These are phyloP conservation scores for Axis porcinus DNA, from an alignment of 2,113 vertebrate species.

Conservation along the genomic window DNA sequence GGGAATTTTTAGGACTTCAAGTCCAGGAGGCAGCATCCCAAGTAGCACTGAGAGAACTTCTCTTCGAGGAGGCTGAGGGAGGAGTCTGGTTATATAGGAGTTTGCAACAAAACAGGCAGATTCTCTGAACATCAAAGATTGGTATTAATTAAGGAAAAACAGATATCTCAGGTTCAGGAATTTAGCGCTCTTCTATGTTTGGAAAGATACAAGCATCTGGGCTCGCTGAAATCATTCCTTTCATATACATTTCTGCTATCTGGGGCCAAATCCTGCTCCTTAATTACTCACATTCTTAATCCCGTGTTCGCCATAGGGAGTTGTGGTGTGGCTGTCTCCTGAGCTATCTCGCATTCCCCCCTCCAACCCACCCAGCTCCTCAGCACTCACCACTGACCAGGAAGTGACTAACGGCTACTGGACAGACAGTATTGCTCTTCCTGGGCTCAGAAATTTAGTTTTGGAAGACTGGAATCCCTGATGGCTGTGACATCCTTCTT, in stretches of 20 bases:
- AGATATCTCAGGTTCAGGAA: not conserved
- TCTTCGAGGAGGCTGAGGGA: not conserved
- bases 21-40: not conserved
- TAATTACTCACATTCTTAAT: not conserved
- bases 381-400: not conserved
- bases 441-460: not conserved
- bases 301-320: not conserved
- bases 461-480: not conserved
- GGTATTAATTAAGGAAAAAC: not conserved
- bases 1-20: not conserved
- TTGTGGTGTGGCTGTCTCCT: not conserved
- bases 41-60: not conserved
- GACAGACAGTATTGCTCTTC: not conserved
- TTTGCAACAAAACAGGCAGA: not conserved
- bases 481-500: not conserved
- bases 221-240: not conserved
- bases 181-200: not conserved
- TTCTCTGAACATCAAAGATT: not conserved
- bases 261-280: not conserved
- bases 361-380: not conserved
- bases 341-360: accelerated
- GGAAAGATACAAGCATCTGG: not conserved
- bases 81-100: not conserved
- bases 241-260: not conserved
- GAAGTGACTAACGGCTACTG: not conserved